Conservation (phyloP, 1,140 invertebrate genomes). For the Conus ventricosus region DNA sequence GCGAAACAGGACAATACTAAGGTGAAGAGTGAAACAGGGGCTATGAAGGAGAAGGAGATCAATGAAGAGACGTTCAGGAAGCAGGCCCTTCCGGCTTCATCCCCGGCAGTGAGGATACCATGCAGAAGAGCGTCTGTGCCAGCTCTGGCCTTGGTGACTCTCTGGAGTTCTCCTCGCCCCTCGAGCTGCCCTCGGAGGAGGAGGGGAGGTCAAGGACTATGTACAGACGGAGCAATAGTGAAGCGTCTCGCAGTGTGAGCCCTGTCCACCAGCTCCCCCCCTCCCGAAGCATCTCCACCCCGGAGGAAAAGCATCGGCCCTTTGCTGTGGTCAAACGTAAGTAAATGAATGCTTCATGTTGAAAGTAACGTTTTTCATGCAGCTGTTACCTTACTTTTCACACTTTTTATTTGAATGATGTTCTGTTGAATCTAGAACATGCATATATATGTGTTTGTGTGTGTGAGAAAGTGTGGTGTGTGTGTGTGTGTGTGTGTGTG, state of each 20-base stretch:
- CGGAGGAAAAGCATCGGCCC: conserved; percentile 27
- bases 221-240: conserved; percentile 27
- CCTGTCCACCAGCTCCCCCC: not conserved
- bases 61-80: conserved; percentile 26
- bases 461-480: no score
- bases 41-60: not conserved
- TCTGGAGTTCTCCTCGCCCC: conserved; percentile 18
- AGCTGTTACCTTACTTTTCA: no score
- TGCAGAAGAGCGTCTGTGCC: conserved; percentile 25
- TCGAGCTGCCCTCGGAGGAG: not conserved
- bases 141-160: conserved; percentile 32
- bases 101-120: not conserved
- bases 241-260: conserved; percentile 31
- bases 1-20: not conserved
- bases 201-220: not conserved
- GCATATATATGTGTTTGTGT: no score
- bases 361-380: no score
- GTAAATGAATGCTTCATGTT: not conserved
- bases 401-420: no score
- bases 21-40: not conserved
- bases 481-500: no score
- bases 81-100: not conserved
- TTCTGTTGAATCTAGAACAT: no score
- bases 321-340: conserved; percentile 32
- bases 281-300: conserved; percentile 28